Evolutionary conservation across 2,888 invertebrate genomes (phyloP), one percentile per base, ranked within the genome.

Genomic region (Campoplex nolae): DNA sequence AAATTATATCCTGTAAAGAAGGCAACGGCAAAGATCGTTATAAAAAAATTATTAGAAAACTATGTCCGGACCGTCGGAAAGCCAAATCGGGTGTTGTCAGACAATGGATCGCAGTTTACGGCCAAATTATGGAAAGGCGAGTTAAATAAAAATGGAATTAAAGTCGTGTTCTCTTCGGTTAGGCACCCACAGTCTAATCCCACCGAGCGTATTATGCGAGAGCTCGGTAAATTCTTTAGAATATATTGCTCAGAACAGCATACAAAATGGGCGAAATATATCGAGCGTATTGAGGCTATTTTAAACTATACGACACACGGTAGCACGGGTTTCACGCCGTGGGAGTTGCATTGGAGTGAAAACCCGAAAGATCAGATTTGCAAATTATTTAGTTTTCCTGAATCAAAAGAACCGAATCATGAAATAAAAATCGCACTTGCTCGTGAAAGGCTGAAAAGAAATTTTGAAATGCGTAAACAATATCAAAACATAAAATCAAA

Each of bases 291-390:
- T 56, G 56, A 56, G 11, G 9, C 56, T 1, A 56, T 23, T 23
- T 8, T 23, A 23, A 84, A 84, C 32, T 13, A 32, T 0, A 84
- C 77, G 2, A 84, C 76, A 4, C 86, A 88, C 54, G 67, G 65
- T 6, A 82, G 86, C 56, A 88, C 84, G 0, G 84, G 51, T 0
- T 86, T 54, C 45, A 74, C 73, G 2, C 76, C 82, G 1, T 68
- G 16, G 1, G 86, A 88, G 38, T 62, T 88, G 8, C 88, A 88
- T 78, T 71, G 45, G 13, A 28, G 73, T 18, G 42, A 45, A 56
- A 71, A 45, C 23, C 56, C 80, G 18, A 16, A 3, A 18, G 80
- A 84, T 16, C 23, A 83, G 58, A 75, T 84, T 9, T 4, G 8
- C 11, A 58, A 86, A 28, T 6, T 86, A 1, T 32, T 86, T 23